Conservation (phyloP, 2,113 vertebrate genomes). For the Lagenorhynchus albirostris region DNA sequence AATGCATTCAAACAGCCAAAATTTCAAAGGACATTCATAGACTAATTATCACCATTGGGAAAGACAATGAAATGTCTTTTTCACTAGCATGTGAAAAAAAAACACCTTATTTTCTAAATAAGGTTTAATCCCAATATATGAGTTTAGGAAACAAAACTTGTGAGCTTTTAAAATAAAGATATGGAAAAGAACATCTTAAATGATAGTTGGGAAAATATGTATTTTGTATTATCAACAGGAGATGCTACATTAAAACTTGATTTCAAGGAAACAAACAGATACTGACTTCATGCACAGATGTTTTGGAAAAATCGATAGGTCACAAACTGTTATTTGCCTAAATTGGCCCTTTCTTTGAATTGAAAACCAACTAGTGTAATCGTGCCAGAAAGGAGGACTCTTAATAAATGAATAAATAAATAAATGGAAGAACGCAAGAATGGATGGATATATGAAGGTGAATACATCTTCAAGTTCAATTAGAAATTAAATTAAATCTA, state of each 20-base stretch:
- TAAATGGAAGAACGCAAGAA: neutral
- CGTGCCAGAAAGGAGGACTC: neutral
- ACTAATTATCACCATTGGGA: neutral
- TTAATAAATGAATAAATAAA: neutral
- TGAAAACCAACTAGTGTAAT: neutral
- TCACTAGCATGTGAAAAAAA: neutral
- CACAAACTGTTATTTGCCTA: neutral
- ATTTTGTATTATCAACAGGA: neutral
- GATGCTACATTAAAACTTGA: neutral
- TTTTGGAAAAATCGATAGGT: neutral
- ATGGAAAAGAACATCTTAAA: conserved; percentile 1
- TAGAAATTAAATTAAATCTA: neutral
- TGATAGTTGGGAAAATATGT: neutral
- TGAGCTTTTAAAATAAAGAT: conserved; percentile 3
- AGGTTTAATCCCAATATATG: neutral
- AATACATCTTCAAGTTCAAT: neutral
- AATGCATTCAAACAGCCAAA: neutral
- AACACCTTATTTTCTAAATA: neutral
- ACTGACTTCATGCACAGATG: neutral
- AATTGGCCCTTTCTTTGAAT: neutral
- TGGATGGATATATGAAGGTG: neutral
- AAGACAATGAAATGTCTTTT: neutral
- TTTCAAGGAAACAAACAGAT: neutral
- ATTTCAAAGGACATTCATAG: neutral
- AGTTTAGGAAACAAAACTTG: conserved; percentile 6